These are phyloP conservation scores for Catharus bicknelli DNA, from an alignment of 2,113 vertebrate genomes.

Conservation along the genomic window DNA sequence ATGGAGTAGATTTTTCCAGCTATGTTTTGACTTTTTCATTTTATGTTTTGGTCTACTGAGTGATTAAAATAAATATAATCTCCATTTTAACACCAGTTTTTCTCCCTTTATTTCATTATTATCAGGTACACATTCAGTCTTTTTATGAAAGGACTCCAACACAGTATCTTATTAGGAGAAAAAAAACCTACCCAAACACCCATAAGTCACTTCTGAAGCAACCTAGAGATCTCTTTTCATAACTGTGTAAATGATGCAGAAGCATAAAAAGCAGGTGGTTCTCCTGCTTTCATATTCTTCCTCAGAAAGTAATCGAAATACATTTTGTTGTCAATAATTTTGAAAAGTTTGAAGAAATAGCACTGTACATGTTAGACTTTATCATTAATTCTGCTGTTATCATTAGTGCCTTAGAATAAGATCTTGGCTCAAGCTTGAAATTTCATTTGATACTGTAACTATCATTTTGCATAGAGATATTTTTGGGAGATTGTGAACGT, in stretches of 20 bases:
- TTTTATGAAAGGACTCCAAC: not conserved
- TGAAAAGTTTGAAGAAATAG: not conserved
- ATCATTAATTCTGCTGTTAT: not conserved
- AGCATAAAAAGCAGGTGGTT: not conserved
- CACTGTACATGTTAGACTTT: not conserved
- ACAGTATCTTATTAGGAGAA: not conserved
- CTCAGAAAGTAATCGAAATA: not conserved
- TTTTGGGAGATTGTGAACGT: not conserved
- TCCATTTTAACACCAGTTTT: not conserved
- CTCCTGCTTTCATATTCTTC: not conserved
- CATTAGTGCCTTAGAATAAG: not conserved
- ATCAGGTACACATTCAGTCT: not conserved
- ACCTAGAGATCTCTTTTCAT: not conserved
- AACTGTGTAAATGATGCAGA: not conserved
- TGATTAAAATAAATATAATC: not conserved
- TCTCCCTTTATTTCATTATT: not conserved
- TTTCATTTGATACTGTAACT: not conserved
- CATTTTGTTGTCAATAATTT: not conserved
- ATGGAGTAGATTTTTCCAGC: not conserved
- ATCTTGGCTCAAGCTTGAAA: not conserved
- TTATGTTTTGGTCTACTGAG: not conserved
- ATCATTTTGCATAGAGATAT: not conserved
- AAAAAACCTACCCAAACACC: accelerated
- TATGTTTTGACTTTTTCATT: not conserved
- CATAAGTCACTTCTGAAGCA: not conserved